These are phyloP conservation scores for Lichenostomus cassidix DNA, from an alignment of 2,113 vertebrate genomes.

Conservation along the genomic window DNA sequence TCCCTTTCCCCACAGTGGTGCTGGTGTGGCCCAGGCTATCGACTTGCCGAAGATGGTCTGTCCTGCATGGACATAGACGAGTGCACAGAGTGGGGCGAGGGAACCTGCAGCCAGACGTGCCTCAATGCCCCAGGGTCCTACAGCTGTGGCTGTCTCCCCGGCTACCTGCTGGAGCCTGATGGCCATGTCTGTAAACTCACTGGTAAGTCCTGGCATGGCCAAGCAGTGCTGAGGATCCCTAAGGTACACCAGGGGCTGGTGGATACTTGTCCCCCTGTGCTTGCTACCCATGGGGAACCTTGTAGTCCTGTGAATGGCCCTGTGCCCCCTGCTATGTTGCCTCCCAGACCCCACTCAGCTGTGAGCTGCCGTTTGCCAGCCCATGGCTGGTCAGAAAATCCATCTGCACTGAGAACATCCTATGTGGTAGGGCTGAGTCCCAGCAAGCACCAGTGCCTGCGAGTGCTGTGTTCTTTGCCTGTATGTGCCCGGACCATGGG, in stretches of 20 bases:
- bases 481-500: accelerated
- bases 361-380: background rate
- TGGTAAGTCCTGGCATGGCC: conserved; percentile 65
- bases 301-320: background rate
- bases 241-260: background rate
- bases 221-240: accelerated
- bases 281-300: background rate
- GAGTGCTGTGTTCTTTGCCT: background rate
- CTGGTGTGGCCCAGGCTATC: conserved; percentile 80
- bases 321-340: background rate
- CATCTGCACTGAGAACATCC: background rate
- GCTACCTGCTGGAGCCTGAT: conserved; percentile 83
- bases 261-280: background rate
- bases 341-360: background rate
- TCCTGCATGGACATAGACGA: conserved; percentile 84
- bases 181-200: conserved; percentile 81
- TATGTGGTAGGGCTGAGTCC: background rate
- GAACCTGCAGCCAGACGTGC: conserved; percentile 83
- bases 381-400: background rate
- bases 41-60: conserved; percentile 24
- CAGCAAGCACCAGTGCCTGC: background rate
- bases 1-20: conserved; percentile 75
- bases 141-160: conserved; percentile 79
- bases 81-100: conserved; percentile 54
- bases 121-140: conserved; percentile 81